Base-by-base conservation (phyloP, 1,140 invertebrate species). In the silkworm (Bombyx mori) region DNA sequence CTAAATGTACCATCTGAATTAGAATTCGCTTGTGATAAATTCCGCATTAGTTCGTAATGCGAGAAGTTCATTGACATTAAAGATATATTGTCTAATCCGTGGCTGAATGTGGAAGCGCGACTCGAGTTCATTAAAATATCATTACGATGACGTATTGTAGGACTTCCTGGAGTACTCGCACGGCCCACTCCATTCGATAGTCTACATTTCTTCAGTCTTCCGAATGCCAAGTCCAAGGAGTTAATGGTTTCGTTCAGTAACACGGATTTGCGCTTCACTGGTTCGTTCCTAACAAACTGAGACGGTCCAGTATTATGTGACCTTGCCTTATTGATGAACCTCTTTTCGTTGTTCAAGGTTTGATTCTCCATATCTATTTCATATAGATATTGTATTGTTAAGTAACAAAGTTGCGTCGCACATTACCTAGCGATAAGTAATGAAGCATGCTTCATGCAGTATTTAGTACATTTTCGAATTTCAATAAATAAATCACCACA, bases 21-120 rank as follows among this genome's bases (percentile, higher is more conserved):
- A 22, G 74, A 84, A 52, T 78, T 81, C 0, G 73, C 72, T 42
- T 62, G 61, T 6, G 83, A 86, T 8, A 86, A 63, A 52, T 86
- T 84, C 2, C 83, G 65, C 60, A 79, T 71, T 8, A 86, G 58
- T 62, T 86, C 83, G 44, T 84, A 84, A 47, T 83, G 80, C 1
- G 83, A 86, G 57, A 86, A 84, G 61, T 86, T 78, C 69, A 78
- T 79, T 1, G 82, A 84, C 62, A 80, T 77, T 9, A 73, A 49
- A 0, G 81, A 84, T 6, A 64, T 57, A 51, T 73, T 79, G 10
- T 82, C 74, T n/a, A 63, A 51, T 8, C 69, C 63, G 26, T 55
- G 60, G 47, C 55, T 61, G 52, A 60, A 62, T 26, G 60, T 68
- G 43, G 58, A 58, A 44, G 51, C 60, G 3, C 58, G 53, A 2